Conservation (phyloP, 2,797 vertebrate genomes). For the Amphiprion clarkii region DNA sequence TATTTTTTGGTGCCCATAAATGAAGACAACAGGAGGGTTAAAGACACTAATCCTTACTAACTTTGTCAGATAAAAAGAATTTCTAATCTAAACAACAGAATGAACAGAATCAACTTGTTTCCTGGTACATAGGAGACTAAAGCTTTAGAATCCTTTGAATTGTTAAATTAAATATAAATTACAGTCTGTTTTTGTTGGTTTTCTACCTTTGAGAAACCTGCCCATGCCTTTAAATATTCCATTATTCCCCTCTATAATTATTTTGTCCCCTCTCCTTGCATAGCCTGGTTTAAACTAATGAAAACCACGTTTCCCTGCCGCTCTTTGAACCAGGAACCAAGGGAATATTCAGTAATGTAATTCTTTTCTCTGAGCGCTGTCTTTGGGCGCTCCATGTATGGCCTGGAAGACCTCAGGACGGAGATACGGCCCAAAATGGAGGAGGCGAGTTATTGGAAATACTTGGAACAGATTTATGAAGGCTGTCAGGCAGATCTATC, state of each 20-base stretch:
- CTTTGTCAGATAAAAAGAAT: too few species aligned
- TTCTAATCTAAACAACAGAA: too few species aligned
- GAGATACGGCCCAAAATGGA: slow-evolving; percentile 62
- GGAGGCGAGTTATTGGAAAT: slow-evolving; percentile 66
- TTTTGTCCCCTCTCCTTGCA: slow-evolving; percentile 27
- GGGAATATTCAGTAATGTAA: slow-evolving; percentile 59
- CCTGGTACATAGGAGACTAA: too few species aligned
- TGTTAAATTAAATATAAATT: background rate
- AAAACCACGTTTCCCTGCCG: slow-evolving; percentile 57
- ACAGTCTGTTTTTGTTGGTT: background rate
- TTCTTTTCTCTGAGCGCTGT: slow-evolving; percentile 50
- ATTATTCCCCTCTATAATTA: slow-evolving; percentile 9
- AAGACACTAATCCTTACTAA: too few species aligned
- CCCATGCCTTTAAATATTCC: background rate
- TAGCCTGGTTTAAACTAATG: slow-evolving; percentile 66
- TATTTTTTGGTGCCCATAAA: too few species aligned
- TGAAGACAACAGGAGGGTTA: too few species aligned
- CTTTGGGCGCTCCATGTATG: slow-evolving; percentile 69
- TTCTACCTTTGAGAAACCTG: background rate
- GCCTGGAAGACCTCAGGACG: slow-evolving; percentile 64
- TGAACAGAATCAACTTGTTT: too few species aligned
- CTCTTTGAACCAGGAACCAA: slow-evolving; percentile 55
- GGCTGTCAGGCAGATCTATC: slow-evolving; percentile 66
- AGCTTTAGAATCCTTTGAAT: too few species aligned
- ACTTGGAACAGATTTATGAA: slow-evolving; percentile 70